Base-by-base conservation (phyloP, 2,888 invertebrate species). In the Empis stercorea region DNA sequence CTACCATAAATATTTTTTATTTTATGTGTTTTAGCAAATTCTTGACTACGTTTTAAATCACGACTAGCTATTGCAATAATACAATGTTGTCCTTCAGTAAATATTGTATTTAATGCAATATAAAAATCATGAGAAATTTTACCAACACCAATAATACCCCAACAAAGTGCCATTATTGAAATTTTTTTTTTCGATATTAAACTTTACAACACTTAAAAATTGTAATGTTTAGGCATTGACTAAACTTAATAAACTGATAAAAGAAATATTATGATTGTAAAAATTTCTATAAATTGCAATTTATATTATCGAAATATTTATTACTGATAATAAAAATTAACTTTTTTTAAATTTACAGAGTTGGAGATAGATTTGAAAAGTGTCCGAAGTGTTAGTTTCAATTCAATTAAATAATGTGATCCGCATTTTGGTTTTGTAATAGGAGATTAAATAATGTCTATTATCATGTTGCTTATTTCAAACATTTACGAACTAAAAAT, bases 71-170 rank as follows among this genome's bases (percentile, higher is more conserved):
- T 76, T n/a, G 85, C 87, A 1, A 80, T 70, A 15, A 82, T 73
- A 59, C 73, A 62, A 67, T 88, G 87, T 53, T 84, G 79, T 1
- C 70, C 71, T 10, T 68, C 57, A 1, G 80, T 73, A 32, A 81
- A 66, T 1, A 81, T 74, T 43, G 72, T 48, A 45, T 71, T 71
- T 51, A 85, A 55, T 11, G 84, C 83, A 3, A 76, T 75, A 17
- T 80, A 76, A 70, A 92, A 91, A 65, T 91, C 91, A 62, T 83
- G 79, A 41, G 81, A 78, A 55, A 91, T 91, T 73, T 81, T 80
- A 4, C 89, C 91, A 39, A 83, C 80, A 45, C 86, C 80, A 1
- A 77, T 78, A 53, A 92, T 80, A 43, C 89, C 92, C 92, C 92
- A 92, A 60, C 76, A 76, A 43, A 81, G 48, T 14, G 56, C 51